Base-by-base conservation (phyloP, 1,140 invertebrate genomes). In the Lycorma delicatula region DNA sequence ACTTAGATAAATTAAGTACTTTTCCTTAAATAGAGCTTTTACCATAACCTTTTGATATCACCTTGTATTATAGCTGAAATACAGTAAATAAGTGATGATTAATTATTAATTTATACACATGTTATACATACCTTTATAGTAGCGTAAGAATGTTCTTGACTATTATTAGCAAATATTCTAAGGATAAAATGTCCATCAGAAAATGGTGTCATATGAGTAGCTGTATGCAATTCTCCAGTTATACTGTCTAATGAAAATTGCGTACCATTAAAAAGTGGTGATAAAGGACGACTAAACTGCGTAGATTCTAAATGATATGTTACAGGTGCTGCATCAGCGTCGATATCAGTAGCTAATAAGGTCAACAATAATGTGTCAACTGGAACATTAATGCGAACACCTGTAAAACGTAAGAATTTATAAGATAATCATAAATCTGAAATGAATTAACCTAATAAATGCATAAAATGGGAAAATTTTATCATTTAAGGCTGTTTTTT, bases 341-440 rank as follows among this genome's bases (percentile, higher is more conserved):
- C 87, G 0, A 74, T 71, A 66, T 90, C 88, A 1, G 64, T 72
- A 1, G 87, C 87, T 56, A 79, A 76, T 0, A 89, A 62, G 0
- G 78, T 82, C 0, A 83, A 77, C 5, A 91, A 73, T 44, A 80
- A 75, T 0, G 85, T 86, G 54, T 88, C 84, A 13, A 87, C 77
- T 1, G 86, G 84, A 0, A 87, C 83, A 66, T 87, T 88, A 0
- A 88, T 72, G 20, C 86, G 75, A 0, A 89, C 86, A 3, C 86
- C 75, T 69, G 57, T 46, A 60, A 64, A 36, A 57, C 28, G 44
- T 5, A 13, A 56, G 12, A n/a, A n/a, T n/a, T n/a, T n/a, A n/a
- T n/a, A n/a, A n/a, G n/a, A n/a, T n/a, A n/a, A n/a, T n/a, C n/a
- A n/a, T n/a, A n/a, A n/a, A n/a, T n/a, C n/a, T n/a, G n/a, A n/a